A percentile compares a stretch with the other conserved stretches of the same genome.
phyloP scores from a whole-genome alignment of 2,888 invertebrate species.

The Ellobium chinense region DNA sequence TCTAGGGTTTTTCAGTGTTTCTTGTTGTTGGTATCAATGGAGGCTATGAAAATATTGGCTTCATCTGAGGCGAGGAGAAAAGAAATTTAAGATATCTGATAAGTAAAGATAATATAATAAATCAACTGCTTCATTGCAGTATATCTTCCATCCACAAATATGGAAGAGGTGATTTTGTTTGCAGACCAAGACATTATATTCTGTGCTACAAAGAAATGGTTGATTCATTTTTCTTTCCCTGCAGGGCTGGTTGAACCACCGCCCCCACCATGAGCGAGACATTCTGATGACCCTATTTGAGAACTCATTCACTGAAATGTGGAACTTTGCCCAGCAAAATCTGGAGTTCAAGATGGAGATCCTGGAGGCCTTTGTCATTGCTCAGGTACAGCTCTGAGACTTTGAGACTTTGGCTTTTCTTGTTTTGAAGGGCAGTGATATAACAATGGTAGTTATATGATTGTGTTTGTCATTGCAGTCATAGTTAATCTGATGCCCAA shows the following conservation, averaged over 20 bases:
- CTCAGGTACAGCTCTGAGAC: no score
- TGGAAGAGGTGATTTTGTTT: not conserved
- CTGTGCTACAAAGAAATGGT: not conserved
- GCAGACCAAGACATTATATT: no score
- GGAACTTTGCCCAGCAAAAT: constrained; percentile 92
- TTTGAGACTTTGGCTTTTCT: no score
- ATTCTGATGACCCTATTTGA: constrained; percentile 88
- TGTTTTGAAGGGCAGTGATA: no score
- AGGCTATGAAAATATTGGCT: no score
- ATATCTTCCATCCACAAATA: not conserved
- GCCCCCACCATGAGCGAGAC: constrained; percentile 80
- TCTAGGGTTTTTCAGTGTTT: no score
- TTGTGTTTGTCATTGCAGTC: no score
- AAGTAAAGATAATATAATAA: not conserved
- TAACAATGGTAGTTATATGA: no score
- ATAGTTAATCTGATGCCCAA: no score
- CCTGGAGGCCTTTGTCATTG: constrained; percentile 93
- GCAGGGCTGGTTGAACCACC: constrained; percentile 79
- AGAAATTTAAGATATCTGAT: no score
- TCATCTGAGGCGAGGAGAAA: no score
- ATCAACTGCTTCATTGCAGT: not conserved
- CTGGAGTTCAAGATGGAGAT: constrained; percentile 90
- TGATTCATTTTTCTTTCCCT: not conserved
- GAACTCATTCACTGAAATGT: constrained; percentile 86
- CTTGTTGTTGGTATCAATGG: no score